Percentiles rank a stretch among this genome's conserved stretches.
Conservation (phyloP, 2,797 vertebrate genomes). For the Bradypus variegatus region DNA sequence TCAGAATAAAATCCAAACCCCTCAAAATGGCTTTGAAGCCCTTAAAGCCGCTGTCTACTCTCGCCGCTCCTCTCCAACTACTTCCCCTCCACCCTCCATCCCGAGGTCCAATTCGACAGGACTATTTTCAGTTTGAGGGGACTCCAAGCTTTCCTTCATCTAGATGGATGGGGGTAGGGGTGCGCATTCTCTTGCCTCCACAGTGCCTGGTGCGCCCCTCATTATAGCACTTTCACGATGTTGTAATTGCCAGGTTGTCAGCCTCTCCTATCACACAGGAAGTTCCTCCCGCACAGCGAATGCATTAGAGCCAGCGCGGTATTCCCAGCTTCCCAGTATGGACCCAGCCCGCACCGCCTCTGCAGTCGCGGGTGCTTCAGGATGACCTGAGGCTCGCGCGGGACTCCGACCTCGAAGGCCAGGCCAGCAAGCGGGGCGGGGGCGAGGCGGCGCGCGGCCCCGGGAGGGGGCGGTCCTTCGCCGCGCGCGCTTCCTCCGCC, state of each 20-base stretch:
- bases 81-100: fast-evolving
- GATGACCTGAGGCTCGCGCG: fast-evolving
- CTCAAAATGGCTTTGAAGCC: neutral
- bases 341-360: fast-evolving
- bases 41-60: neutral
- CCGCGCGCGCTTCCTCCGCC: neutral
- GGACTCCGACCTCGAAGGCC: fast-evolving
- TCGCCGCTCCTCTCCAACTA: neutral
- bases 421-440: neutral
- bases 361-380: fast-evolving
- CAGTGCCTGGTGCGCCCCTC: neutral
- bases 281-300: neutral
- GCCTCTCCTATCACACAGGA: neutral
- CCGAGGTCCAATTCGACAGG: neutral
- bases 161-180: neutral
- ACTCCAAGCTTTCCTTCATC: neutral
- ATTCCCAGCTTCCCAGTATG: fast-evolving
- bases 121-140: neutral
- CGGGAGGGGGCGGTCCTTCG: neutral
- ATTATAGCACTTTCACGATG: neutral
- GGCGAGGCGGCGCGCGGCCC: no score
- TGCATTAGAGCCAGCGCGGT: neutral
- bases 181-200: fast-evolving
- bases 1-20: neutral
- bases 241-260: neutral